These are phyloP conservation scores for Peromyscus aztecus DNA, from an alignment of 2,797 vertebrate genomes.

Conservation along the genomic window DNA sequence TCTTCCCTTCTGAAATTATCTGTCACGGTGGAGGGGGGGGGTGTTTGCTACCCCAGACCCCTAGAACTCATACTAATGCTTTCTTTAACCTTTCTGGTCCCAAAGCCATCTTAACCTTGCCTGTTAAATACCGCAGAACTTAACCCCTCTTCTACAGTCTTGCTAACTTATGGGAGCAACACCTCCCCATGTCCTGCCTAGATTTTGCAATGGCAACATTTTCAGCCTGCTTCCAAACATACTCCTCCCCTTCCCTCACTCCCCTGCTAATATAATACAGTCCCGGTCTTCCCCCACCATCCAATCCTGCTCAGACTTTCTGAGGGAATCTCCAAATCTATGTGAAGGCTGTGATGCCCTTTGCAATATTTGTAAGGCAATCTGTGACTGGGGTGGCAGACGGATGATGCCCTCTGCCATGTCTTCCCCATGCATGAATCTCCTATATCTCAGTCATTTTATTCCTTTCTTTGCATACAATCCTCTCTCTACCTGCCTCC, in stretches of 20 bases:
- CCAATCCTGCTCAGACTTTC: background rate
- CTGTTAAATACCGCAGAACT: background rate
- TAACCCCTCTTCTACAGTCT: background rate
- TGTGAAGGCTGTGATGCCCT: background rate
- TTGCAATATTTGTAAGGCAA: background rate
- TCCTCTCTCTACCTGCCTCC: background rate
- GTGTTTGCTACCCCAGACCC: background rate
- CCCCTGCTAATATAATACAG: background rate
- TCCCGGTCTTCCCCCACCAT: background rate
- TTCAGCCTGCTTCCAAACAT: background rate
- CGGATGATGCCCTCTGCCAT: too few species aligned
- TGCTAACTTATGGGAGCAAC: background rate
- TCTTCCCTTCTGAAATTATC: background rate
- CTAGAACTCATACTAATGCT: background rate
- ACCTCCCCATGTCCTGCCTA: background rate
- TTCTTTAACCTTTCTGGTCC: background rate
- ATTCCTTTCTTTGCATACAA: fast-evolving
- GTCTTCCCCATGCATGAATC: background rate
- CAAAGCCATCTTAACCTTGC: background rate
- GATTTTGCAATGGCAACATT: fast-evolving
- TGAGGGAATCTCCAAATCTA: background rate
- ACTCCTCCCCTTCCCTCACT: fast-evolving
- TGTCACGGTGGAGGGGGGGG: fast-evolving
- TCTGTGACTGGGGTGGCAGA: background rate
- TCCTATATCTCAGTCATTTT: background rate